A percentile compares a stretch with the other conserved stretches of the same genome.
These are phyloP conservation scores for Tetragonisca angustula DNA, from an alignment of 2,888 invertebrate species.

Conservation along the genomic window DNA sequence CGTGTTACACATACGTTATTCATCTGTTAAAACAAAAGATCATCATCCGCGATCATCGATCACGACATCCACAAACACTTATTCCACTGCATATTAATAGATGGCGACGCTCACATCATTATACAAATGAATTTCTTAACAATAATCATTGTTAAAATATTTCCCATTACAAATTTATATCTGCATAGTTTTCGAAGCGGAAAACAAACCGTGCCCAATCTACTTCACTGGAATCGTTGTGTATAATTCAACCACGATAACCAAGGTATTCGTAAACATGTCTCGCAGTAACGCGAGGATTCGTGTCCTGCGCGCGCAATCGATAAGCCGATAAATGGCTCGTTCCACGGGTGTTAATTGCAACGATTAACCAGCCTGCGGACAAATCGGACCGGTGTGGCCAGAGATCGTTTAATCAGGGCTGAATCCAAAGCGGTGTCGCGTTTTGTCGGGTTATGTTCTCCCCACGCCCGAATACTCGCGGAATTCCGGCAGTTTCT, in stretches of 20 bases:
- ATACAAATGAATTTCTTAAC: no score
- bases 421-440: background rate
- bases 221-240: background rate
- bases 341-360: slow-evolving; percentile 52
- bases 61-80: no score
- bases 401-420: slow-evolving; percentile 19
- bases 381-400: slow-evolving; percentile 41
- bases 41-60: no score
- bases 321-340: slow-evolving; percentile 37
- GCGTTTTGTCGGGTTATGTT: slow-evolving; percentile 17
- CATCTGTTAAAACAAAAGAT: no score
- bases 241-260: background rate
- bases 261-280: background rate
- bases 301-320: background rate
- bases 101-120: no score
- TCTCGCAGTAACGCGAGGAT: slow-evolving; percentile 2
- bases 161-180: background rate
- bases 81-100: no score
- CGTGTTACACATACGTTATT: no score
- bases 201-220: background rate
- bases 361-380: slow-evolving; percentile 42
- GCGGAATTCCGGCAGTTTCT: slow-evolving; percentile 42
- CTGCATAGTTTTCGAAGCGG: background rate
- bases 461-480: no score
- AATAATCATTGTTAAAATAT: no score